Conservation (phyloP, 2,888 invertebrate genomes). For the Orthosia gracilis region DNA sequence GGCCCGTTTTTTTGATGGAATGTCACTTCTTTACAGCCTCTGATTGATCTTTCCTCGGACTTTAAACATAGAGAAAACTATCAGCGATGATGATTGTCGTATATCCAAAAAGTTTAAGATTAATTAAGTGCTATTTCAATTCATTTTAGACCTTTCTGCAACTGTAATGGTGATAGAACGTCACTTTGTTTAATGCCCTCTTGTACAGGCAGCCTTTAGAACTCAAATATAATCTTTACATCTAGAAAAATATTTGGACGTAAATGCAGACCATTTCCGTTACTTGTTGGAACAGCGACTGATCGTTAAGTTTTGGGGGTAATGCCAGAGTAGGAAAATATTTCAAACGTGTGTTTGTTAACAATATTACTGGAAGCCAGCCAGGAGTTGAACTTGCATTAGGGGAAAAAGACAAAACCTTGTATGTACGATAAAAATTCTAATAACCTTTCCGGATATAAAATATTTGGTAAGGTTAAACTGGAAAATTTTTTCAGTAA, state of each 20-base stretch:
- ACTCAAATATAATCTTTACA: not conserved
- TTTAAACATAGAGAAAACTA: too few relatives aligned
- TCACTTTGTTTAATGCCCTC: not conserved
- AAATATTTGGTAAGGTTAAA: not conserved
- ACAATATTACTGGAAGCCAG: constrained; percentile 28
- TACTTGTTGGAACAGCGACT: constrained; percentile 5
- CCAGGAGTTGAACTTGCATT: not conserved
- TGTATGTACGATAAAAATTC: constrained; percentile 4
- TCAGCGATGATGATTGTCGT: too few relatives aligned
- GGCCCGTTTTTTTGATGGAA: too few relatives aligned
- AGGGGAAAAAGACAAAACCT: constrained; percentile 1
- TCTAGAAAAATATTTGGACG: constrained; percentile 9
- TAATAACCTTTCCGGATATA: not conserved
- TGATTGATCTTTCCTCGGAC: too few relatives aligned
- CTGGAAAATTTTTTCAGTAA: not conserved
- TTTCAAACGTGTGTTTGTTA: not conserved
- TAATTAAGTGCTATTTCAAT: too few relatives aligned
- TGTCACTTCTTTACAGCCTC: too few relatives aligned
- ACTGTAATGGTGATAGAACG: too few relatives aligned
- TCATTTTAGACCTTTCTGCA: too few relatives aligned
- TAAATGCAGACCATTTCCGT: constrained; percentile 17
- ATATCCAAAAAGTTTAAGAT: too few relatives aligned
- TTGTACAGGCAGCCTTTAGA: not conserved
- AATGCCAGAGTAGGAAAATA: constrained; percentile 21
- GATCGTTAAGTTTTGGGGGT: constrained; percentile 6